Conservation (phyloP, 2,888 invertebrate species). For the Xylophagus ater region DNA sequence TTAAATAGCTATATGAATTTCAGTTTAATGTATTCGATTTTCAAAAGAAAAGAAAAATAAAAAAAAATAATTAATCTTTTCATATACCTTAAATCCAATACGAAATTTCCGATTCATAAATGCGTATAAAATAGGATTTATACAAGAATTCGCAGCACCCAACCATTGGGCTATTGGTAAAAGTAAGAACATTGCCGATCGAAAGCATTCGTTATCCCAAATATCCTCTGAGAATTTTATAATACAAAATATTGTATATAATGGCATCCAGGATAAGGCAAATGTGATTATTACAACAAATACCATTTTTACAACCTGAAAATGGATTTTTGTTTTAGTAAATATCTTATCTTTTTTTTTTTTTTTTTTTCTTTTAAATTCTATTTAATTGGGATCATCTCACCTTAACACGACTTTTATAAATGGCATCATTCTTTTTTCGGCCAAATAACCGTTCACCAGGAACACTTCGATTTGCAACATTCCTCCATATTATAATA, state of each 20-base stretch:
- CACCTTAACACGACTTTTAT: constrained; percentile 25
- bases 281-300: constrained; percentile 44
- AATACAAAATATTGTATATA: constrained; percentile 40
- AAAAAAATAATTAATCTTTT: too few relatives aligned
- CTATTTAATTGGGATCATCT: background rate
- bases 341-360: background rate
- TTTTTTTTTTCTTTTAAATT: background rate
- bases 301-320: constrained; percentile 41
- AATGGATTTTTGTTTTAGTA: too few relatives aligned
- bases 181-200: constrained; percentile 26
- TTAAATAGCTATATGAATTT: too few relatives aligned
- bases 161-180: constrained; percentile 44
- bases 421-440: constrained; percentile 20
- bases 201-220: constrained; percentile 15
- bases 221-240: constrained; percentile 29
- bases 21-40: too few relatives aligned
- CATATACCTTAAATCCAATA: constrained; percentile 38
- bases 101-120: constrained; percentile 47
- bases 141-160: constrained; percentile 45
- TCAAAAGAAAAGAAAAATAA: too few relatives aligned
- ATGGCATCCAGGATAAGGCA: constrained; percentile 45
- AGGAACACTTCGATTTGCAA: constrained; percentile 38
- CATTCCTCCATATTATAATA: constrained; percentile 42
- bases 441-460: constrained; percentile 30
- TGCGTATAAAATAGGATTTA: constrained; percentile 47